phyloP scores from a whole-genome alignment of 1,140 invertebrate genomes.

The Drosophila kanapiae region DNA sequence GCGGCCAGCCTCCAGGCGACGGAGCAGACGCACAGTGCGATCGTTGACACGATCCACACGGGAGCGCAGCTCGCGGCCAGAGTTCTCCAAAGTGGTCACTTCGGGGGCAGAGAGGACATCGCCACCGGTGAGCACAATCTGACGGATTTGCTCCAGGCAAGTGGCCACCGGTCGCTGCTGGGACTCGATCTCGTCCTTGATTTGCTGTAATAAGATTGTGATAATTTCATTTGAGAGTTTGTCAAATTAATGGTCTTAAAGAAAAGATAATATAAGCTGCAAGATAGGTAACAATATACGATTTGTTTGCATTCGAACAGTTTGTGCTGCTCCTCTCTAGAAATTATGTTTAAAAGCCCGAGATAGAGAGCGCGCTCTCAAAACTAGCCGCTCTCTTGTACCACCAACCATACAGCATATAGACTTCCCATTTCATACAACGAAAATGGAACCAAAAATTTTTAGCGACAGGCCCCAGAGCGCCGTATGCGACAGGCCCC shows the following conservation, averaged over 20 bases:
- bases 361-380: no score
- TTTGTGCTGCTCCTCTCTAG: no score
- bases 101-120: conserved; percentile 96
- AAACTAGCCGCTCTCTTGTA: no score
- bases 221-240: not conserved
- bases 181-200: conserved; percentile 95
- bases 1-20: conserved; percentile 91
- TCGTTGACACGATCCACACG: conserved; percentile 93
- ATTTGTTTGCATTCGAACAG: no score
- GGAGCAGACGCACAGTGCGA: conserved; percentile 91
- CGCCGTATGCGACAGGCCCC: no score
- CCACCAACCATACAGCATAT: no score
- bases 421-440: no score
- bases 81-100: conserved; percentile 92
- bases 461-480: no score
- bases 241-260: not conserved
- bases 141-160: conserved; percentile 95
- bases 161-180: conserved; percentile 94
- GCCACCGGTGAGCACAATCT: conserved; percentile 94
- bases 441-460: no score
- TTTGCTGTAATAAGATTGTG: conserved; percentile 87
- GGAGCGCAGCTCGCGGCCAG: conserved; percentile 92
- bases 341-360: no score
- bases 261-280: no score
- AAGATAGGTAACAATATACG: no score